These are phyloP conservation scores for Tethya wilhelma DNA, from an alignment of 37 sponge, comb jelly and placozoan genomes.

Conservation along the genomic window DNA sequence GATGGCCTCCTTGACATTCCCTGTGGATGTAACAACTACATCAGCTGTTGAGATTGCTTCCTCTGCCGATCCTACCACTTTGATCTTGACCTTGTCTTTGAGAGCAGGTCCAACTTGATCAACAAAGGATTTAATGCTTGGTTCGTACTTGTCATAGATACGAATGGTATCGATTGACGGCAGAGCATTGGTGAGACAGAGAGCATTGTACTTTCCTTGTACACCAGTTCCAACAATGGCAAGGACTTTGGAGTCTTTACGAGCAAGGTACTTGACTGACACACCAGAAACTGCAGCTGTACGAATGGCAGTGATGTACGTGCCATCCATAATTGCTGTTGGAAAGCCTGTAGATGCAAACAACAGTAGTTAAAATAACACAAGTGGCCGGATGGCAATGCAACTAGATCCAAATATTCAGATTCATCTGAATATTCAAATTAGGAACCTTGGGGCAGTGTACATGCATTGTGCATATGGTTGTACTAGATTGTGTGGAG, in stretches of 20 bases:
- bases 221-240: slow-evolving; percentile 41
- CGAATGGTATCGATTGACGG: slow-evolving; percentile 15
- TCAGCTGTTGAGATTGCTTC: slow-evolving; percentile 28
- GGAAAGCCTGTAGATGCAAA: too few relatives aligned
- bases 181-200: not conserved
- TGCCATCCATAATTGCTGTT: slow-evolving; percentile 32
- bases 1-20: slow-evolving; percentile 11
- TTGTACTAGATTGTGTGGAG: too few relatives aligned
- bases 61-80: not conserved
- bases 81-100: not conserved
- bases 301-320: slow-evolving; percentile 48
- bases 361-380: too few relatives aligned
- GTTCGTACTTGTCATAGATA: slow-evolving; percentile 21
- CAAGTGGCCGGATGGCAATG: too few relatives aligned
- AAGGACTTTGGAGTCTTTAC: slow-evolving; percentile 26
- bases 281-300: slow-evolving; percentile 45
- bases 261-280: slow-evolving; percentile 7
- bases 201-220: slow-evolving; percentile 46
- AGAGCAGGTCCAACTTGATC: not conserved
- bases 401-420: too few relatives aligned
- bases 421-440: too few relatives aligned
- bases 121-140: slow-evolving; percentile 14
- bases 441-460: too few relatives aligned
- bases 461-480: too few relatives aligned
- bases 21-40: slow-evolving; percentile 33